A percentile compares a stretch with the other conserved stretches of the same genome.
Conservation (phyloP, 2,797 vertebrate genomes). For the Rousettus madagascariensis region DNA sequence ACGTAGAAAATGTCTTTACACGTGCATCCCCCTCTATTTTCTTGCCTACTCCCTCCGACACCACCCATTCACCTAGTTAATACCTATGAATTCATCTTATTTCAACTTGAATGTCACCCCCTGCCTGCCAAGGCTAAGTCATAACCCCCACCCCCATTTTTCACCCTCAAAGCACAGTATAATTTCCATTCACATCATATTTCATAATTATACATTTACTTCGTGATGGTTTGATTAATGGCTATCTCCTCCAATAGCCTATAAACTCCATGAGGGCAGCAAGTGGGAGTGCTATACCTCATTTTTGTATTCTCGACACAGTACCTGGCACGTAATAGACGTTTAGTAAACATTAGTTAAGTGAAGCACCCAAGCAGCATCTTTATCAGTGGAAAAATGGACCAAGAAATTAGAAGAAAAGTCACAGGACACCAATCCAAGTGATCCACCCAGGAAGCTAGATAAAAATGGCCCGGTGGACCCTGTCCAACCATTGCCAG, state of each 20-base stretch:
- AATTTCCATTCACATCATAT: constrained; percentile 4
- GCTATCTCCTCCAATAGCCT: neutral
- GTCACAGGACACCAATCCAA: neutral
- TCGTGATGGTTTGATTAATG: neutral
- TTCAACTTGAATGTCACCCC: neutral
- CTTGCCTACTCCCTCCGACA: neutral
- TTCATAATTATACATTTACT: neutral
- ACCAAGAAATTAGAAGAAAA: constrained; percentile 5
- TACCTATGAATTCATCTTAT: neutral
- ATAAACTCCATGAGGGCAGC: neutral
- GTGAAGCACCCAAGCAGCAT: constrained; percentile 4
- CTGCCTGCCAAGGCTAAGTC: neutral
- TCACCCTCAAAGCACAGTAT: constrained; percentile 6
- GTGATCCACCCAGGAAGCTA: neutral
- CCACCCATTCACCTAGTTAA: neutral
- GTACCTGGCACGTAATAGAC: neutral
- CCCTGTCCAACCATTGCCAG: neutral
- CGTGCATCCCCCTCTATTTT: neutral
- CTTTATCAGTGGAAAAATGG: constrained; percentile 2
- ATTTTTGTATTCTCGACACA: constrained; percentile 18
- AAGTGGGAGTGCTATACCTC: neutral
- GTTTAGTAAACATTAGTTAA: neutral
- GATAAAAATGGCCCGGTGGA: neutral
- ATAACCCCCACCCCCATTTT: neutral
- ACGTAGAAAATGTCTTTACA: neutral